Conservation (phyloP, 2,888 invertebrate genomes). For the Athalia cordata region DNA sequence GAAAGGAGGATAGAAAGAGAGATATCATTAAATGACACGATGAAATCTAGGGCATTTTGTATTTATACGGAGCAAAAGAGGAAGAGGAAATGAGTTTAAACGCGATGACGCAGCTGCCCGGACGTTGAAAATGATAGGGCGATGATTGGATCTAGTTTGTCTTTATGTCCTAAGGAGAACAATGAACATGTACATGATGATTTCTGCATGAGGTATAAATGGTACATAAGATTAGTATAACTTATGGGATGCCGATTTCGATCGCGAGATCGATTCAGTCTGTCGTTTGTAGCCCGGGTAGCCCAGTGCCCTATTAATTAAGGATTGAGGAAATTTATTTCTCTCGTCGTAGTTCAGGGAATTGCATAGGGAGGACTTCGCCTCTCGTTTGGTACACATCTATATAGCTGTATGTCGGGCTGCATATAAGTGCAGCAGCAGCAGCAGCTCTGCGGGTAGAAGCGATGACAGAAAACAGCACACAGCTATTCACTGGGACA, state of each 20-base stretch:
- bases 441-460: background rate
- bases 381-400: background rate
- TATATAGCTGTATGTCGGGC: too few relatives aligned
- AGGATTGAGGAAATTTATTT: conserved; percentile 2
- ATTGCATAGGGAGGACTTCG: conserved; percentile 12
- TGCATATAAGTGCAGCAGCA: background rate
- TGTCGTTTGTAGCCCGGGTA: too few relatives aligned
- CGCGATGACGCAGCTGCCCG: too few relatives aligned
- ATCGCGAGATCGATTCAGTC: conserved; percentile 1
- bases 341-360: too few relatives aligned
- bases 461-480: conserved; percentile 12
- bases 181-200: background rate
- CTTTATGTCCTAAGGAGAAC: too few relatives aligned
- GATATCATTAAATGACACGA: too few relatives aligned
- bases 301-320: conserved; percentile 16
- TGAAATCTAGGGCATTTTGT: too few relatives aligned
- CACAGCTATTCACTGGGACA: conserved; percentile 20
- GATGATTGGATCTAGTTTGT: too few relatives aligned
- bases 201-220: background rate
- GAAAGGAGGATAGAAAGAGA: too few relatives aligned
- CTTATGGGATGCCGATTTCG: conserved; percentile 19
- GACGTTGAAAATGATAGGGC: too few relatives aligned
- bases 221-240: background rate
- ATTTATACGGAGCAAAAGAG: too few relatives aligned
- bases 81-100: too few relatives aligned